phyloP scores from a whole-genome alignment of 37 sponge, comb jelly and placozoan genomes.

The Chondrosia reniformis region DNA sequence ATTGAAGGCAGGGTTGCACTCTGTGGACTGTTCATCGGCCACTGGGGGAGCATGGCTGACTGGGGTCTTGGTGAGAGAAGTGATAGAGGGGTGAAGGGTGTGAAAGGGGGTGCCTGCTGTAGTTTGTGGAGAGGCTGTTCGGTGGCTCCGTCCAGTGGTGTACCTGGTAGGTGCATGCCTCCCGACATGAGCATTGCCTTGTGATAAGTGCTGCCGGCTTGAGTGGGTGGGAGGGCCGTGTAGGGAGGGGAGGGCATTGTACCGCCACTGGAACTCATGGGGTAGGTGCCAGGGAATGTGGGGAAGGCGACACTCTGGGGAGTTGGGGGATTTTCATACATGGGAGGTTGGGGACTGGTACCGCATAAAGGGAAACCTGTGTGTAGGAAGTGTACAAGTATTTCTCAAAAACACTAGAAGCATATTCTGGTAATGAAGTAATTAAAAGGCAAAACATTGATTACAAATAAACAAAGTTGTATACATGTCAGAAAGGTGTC shows the following conservation, averaged over 20 bases:
- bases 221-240: neutral
- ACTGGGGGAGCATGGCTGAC: slow-evolving; percentile 19
- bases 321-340: slow-evolving; percentile 15
- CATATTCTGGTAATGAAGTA: too few species aligned
- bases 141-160: neutral
- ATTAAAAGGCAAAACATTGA: too few species aligned
- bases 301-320: neutral
- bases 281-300: neutral
- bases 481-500: too few species aligned
- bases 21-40: slow-evolving; percentile 20
- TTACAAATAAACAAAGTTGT: too few species aligned
- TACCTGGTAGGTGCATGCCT: slow-evolving; percentile 17
- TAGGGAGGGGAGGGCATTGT: slow-evolving; percentile 15
- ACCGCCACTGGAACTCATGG: neutral
- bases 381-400: too few species aligned
- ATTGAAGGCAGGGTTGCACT: slow-evolving; percentile 11
- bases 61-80: slow-evolving; percentile 14
- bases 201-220: slow-evolving; percentile 14
- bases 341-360: neutral
- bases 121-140: slow-evolving; percentile 2
- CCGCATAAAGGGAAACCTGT: slow-evolving; percentile 11
- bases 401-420: too few species aligned
- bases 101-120: slow-evolving; percentile 3
- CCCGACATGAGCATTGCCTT: slow-evolving; percentile 24
- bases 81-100: slow-evolving; percentile 13